Base-by-base conservation (phyloP, 2,888 invertebrate genomes). In the Drosophila recens region DNA sequence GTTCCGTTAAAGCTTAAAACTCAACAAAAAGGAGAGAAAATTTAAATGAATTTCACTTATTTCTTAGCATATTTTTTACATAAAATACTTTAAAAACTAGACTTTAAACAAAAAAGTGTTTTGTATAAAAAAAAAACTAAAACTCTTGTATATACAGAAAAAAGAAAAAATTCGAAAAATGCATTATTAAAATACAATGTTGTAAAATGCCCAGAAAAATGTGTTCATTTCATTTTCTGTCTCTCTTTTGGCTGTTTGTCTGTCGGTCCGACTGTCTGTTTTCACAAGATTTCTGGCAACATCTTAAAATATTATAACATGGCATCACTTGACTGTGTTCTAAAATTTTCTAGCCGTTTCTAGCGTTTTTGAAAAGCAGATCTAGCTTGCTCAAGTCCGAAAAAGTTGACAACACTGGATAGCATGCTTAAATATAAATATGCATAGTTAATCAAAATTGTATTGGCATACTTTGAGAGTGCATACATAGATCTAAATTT, bases 161-260 rank as follows among this genome's bases (percentile, higher is more conserved):
- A 36, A 30, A 56, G 20, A 34, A 13, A 11, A 17, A 43, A 33
- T 15, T 9, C 10, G 20, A 11, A 38, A 49, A 33, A 23, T 33
- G 5, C 40, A 20, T 45, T 49, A 63, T 63, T 62, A 62, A 76
- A 75, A 58, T 34, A 17, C 46, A 46, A 61, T 43, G 38, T 46
- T 66, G 45, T 59, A 20, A 34, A 51, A 57, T 59, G 42, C 27
- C 45, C 30, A 48, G 40, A 36, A 57, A 48, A 57, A 65, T 61
- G 51, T 59, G 67, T 77, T 23, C 64, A 72, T 23, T 72, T 67
- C 36, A 56, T 64, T 64, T 51, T 51, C 23, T 34, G 17, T 20
- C 59, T 72, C 34, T 48, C 49, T 54, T 52, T 56, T 54, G 23
- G 17, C 43, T 67, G 0, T 8, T 8, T 30, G 30, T 30, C 30